These are phyloP conservation scores for Aldabrachelys gigantea DNA, from an alignment of 2,113 vertebrate genomes.

Conservation along the genomic window DNA sequence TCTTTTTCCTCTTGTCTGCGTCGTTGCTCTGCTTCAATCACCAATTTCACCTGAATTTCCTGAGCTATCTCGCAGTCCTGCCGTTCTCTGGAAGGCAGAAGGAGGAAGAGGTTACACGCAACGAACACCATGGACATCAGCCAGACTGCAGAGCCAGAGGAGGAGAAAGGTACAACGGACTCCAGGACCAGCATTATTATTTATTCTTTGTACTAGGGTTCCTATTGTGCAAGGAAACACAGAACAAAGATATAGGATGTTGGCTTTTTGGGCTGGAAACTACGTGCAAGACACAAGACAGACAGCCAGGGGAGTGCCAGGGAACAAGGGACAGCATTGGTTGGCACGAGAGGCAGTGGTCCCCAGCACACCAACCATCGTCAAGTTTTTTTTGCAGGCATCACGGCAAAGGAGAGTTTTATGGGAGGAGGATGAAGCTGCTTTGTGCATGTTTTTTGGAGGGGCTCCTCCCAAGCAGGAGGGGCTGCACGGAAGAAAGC, in stretches of 20 bases:
- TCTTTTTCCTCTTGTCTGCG: slow-evolving; percentile 93
- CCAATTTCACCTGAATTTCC: slow-evolving; percentile 94
- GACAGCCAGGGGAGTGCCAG: neutral
- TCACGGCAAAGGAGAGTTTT: neutral
- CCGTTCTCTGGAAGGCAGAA: slow-evolving; percentile 82
- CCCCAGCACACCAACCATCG: neutral
- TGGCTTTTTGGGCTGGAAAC: neutral
- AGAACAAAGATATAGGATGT: neutral
- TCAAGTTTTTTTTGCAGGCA: accelerated
- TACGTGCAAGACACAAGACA: neutral
- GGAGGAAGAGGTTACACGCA: slow-evolving; percentile 25
- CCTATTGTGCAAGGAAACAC: neutral
- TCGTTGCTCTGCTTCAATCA: slow-evolving; percentile 89
- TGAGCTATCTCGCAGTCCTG: slow-evolving; percentile 94
- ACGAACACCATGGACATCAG: neutral
- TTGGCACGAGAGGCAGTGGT: accelerated
- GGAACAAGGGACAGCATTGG: neutral
- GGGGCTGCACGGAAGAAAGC: neutral
- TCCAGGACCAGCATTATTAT: slow-evolving; percentile 29
- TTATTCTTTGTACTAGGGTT: neutral
- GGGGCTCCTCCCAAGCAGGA: neutral
- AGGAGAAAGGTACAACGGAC: neutral
- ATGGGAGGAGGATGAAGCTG: neutral
- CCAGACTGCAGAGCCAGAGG: neutral
- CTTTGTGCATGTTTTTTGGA: neutral